Evolutionary conservation across 2,113 vertebrate species (phyloP), one percentile per base, ranked within the genome.

Genomic region (Lepus americanus): DNA sequence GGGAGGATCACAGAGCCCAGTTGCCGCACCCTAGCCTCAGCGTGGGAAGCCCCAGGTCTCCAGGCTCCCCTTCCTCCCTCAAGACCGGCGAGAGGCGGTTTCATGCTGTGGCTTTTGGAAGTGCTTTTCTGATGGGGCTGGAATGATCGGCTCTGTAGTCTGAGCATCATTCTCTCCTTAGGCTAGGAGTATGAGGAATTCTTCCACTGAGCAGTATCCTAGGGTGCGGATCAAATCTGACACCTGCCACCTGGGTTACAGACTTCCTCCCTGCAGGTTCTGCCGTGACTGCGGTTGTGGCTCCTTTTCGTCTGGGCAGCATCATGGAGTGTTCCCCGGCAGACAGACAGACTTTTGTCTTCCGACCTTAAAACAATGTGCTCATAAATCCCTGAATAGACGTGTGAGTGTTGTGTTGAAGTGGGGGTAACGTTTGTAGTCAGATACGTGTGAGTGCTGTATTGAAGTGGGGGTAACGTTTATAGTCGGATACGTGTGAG

Each of bases 111-210:
- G 10, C 55, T 87, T 66, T 94, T 73, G 95, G 72, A 67, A 67
- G 0, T 82, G 3, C 84, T 92, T 95, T 95, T 90, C 73, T 95
- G 36, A 81, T 39, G 72, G 17, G 44, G 74, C 49, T 67, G 66
- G 61, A 72, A 66, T 84, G 17, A 67, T 74, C 81, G 69, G 39
- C 67, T 81, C 14, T 55, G 1, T 77, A 63, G 9, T 74, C 8
- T 91, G 88, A 82, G 31, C 29, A 79, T 51, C 74, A 1, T 63
- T 79, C 27, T 64, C 39, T 84, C 79, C 87, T 63, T 89, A 86
- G 55, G 49, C 14, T 73, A 84, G 13, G 55, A 85, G 92, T 95
- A 66, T 29, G 5, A 66, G 44, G 6, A 72, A 61, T 82, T 88
- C 12, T 80, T 59, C 73, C 12, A 69, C 51, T 70, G 80, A 69